Evolutionary conservation across 2,888 invertebrate genomes (phyloP).

Genomic region (Leucophenga montana): DNA sequence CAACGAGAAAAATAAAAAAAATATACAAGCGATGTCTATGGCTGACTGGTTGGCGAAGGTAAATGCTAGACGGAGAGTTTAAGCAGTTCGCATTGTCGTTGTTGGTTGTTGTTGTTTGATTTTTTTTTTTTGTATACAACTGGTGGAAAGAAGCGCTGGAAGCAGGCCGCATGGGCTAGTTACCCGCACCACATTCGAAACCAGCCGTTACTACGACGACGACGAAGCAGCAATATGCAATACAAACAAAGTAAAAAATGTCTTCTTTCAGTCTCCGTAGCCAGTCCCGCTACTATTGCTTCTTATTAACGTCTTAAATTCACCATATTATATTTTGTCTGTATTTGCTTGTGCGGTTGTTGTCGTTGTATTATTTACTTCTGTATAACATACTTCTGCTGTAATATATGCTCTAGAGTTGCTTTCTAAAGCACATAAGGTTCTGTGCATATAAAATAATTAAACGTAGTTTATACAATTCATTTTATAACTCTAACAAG

Average conservation of each 20-base stretch:
- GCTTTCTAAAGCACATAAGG: no score
- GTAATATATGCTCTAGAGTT: not conserved
- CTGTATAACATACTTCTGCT: not conserved
- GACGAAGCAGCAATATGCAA: constrained; percentile 2
- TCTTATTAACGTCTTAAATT: not conserved
- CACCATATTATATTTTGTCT: constrained; percentile 31
- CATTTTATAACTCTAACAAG: no score
- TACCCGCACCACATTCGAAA: not conserved
- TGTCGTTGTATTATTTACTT: not conserved
- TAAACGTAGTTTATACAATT: no score
- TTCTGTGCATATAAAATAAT: no score
- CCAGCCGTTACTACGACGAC: not conserved
- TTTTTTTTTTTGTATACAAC: constrained; percentile 8
- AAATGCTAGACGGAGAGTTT: not conserved
- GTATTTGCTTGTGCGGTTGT: constrained; percentile 35
- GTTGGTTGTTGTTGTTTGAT: constrained; percentile 3
- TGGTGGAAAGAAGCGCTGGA: not conserved
- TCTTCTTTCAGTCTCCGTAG: not conserved
- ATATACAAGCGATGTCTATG: constrained; percentile 29
- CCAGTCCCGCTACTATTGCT: not conserved
- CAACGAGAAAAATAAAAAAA: constrained; percentile 48
- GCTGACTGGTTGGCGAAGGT: constrained; percentile 17
- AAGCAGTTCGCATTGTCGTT: constrained; percentile 22
- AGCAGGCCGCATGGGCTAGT: not conserved
- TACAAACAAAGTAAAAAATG: constrained; percentile 16